Evolutionary conservation across 2,113 vertebrate genomes (phyloP).

Genomic region (Phalacrocorax carbo): DNA sequence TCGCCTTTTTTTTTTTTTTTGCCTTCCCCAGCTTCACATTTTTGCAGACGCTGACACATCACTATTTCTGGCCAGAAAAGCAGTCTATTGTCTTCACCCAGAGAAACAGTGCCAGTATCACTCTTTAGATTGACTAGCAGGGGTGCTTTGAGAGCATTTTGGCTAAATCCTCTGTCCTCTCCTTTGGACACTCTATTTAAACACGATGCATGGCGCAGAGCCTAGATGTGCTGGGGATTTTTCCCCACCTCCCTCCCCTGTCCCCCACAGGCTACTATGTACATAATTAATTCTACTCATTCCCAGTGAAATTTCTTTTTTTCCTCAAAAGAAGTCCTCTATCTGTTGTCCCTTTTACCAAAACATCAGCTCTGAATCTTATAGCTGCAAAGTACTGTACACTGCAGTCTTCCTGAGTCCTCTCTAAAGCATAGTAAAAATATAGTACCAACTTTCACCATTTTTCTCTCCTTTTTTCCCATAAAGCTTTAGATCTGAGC

Average conservation of each 20-base stretch:
- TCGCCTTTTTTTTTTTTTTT: neutral
- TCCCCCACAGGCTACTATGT: neutral
- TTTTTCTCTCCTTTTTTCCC: neutral
- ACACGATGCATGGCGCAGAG: neutral
- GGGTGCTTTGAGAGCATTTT: conserved; percentile 56
- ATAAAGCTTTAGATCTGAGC: neutral
- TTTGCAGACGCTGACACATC: conserved; percentile 67
- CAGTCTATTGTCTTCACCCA: conserved; percentile 48
- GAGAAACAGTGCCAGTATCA: conserved; percentile 54
- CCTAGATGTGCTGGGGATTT: conserved; percentile 4
- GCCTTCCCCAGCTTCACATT: neutral
- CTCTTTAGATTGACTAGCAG: conserved; percentile 37
- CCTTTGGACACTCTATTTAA: conserved; percentile 41
- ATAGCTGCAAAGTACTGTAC: neutral
- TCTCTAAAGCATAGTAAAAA: neutral
- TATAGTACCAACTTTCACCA: neutral
- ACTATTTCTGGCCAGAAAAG: conserved; percentile 61
- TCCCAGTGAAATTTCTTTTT: neutral
- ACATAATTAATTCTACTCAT: conserved; percentile 37
- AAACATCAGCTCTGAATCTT: neutral
- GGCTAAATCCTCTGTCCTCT: conserved; percentile 19
- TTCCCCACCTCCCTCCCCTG: neutral
- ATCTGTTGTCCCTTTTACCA: neutral
- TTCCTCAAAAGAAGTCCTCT: neutral
- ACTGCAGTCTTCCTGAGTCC: neutral